phyloP scores from a whole-genome alignment of 1,140 invertebrate genomes.

The Drosophila kepulauana region DNA sequence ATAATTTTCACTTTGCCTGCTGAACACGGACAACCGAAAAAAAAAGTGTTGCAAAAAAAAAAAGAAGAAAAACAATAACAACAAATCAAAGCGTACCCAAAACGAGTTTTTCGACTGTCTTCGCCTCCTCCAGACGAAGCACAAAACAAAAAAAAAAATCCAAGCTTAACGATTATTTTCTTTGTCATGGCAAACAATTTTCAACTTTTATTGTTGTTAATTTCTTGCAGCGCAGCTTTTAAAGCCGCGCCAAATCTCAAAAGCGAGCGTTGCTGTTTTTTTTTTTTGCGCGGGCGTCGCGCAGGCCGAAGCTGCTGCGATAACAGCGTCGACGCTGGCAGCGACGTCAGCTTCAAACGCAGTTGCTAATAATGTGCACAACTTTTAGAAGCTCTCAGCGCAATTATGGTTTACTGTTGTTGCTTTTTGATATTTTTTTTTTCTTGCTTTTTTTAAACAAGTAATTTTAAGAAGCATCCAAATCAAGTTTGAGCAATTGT shows the following conservation, averaged over 20 bases:
- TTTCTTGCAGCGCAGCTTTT: constrained; percentile 68
- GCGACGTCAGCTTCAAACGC: background rate
- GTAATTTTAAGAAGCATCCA: constrained; percentile 77
- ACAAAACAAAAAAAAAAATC: constrained; percentile 11
- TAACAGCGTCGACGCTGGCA: background rate
- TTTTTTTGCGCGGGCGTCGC: constrained; percentile 31
- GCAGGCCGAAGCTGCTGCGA: constrained; percentile 16
- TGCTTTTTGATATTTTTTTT: constrained; percentile 27
- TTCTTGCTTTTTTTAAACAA: constrained; percentile 54
- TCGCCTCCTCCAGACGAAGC: constrained; percentile 40
- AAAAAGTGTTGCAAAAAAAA: constrained; percentile 47
- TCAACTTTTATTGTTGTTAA: constrained; percentile 78
- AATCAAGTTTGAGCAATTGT: constrained; percentile 77
- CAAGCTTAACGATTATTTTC: constrained; percentile 67
- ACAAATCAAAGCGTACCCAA: constrained; percentile 31
- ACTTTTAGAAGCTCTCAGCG: constrained; percentile 46
- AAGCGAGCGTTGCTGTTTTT: background rate
- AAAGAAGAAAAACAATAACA: constrained; percentile 23
- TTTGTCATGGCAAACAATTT: constrained; percentile 77
- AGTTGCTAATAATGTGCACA: constrained; percentile 52
- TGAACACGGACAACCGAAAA: constrained; percentile 32
- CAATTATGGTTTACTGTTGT: constrained; percentile 52
- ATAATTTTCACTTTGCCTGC: constrained; percentile 56
- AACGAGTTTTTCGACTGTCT: constrained; percentile 53
- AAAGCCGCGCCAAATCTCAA: constrained; percentile 44